Evolutionary conservation across 2,113 vertebrate genomes (phyloP), one percentile per base, ranked within the genome.

Genomic region (Odocoileus hemionus): DNA sequence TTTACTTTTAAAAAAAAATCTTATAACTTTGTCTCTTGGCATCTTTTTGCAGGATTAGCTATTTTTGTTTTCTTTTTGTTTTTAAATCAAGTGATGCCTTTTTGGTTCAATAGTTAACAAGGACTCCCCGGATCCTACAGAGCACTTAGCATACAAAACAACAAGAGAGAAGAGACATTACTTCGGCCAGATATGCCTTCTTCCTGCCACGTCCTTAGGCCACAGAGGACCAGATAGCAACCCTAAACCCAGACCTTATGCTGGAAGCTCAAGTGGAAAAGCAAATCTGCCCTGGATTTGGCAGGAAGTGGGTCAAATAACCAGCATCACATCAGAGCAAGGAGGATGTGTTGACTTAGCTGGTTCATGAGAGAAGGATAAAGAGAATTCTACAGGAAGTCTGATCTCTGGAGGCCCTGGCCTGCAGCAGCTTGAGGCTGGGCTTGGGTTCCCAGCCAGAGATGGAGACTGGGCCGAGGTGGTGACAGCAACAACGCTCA

Each of bases 101-200:
- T 74, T 8, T 13, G 80, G 80, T 45, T n/a, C 36, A 39, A n/a
- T 43, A 23, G 13, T 39, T 67, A 91, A n/a, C 82, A 60, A 57
- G 19, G 28, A 1, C 52, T 64, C 3, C 6, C 3, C 30, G 39
- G 16, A 14, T 28, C 30, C 39, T 13, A 5, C 50, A 47, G 30
- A 61, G 13, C n/a, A 45, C 47, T 50, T 45, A 74, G 60, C 30
- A 50, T 67, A n/a, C 0, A 7, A 14, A 88, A 11, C 17, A 36
- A 57, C 0, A 1, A 2, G 64, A 60, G 57, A 28, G 36, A 23
- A 30, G 19, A 82, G 64, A 33, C 8, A 2, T 2, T 28, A 1
- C 5, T 1, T 70, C 0, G 1, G 26, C 36, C 14, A 50, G 7
- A 3, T 0, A 3, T 1, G 10, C 30, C 14, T 86, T 0, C 47